These are phyloP conservation scores for Montipora cactus DNA, from an alignment of 64 coral and sea anemone species.

Conservation along the genomic window DNA sequence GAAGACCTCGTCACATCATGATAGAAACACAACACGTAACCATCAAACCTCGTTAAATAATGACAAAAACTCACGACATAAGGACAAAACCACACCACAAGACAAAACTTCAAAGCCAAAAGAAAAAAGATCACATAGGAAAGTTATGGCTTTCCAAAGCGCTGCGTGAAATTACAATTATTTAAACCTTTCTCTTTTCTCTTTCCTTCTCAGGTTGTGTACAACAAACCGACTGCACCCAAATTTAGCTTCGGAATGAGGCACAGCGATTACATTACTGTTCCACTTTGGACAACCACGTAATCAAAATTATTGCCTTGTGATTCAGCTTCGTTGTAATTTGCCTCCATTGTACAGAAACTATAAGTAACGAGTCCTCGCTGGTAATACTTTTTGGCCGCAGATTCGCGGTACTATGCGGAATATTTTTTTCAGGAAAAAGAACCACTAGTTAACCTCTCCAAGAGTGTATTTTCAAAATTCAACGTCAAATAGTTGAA, in stretches of 20 bases:
- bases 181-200: not conserved
- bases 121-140: too few species aligned
- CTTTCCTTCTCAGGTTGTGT: constrained; percentile 60
- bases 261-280: constrained; percentile 82
- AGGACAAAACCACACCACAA: too few species aligned
- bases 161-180: too few species aligned
- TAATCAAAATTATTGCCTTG: not conserved
- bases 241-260: constrained; percentile 86
- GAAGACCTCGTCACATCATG: too few species aligned
- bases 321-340: not conserved
- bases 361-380: not conserved
- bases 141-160: too few species aligned
- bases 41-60: too few species aligned
- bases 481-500: not conserved
- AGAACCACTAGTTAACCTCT: not conserved
- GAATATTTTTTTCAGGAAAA: not conserved
- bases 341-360: not conserved
- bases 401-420: not conserved
- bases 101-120: too few species aligned
- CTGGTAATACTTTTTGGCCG: not conserved
- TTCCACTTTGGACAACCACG: constrained; percentile 18
- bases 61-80: too few species aligned
- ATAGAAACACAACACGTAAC: too few species aligned
- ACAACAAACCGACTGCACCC: constrained; percentile 84
- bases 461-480: not conserved